Evolutionary conservation across 2,113 vertebrate genomes (phyloP).

Genomic region (Cochlearius cochlearius): DNA sequence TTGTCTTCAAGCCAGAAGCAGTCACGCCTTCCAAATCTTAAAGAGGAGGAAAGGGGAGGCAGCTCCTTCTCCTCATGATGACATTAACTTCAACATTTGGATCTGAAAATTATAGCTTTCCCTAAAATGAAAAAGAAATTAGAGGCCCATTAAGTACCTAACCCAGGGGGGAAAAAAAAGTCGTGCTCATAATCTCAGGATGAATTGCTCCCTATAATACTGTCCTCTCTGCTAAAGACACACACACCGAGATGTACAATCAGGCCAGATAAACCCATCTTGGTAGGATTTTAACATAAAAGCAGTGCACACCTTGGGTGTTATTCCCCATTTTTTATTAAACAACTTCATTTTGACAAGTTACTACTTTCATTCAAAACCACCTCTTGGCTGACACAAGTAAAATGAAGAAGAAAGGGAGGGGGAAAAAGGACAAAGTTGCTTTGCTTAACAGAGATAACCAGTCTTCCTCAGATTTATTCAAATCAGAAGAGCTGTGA

Average conservation of each 20-base stretch:
- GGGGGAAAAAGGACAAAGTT: background rate
- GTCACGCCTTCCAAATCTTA: background rate
- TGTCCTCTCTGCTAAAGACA: background rate
- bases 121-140: background rate
- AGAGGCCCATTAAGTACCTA: background rate
- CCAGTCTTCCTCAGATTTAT: conserved; percentile 32
- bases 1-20: background rate
- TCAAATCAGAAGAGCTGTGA: conserved; percentile 56
- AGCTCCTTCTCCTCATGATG: background rate
- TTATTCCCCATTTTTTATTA: background rate
- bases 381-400: background rate
- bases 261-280: background rate
- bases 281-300: background rate
- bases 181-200: background rate
- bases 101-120: background rate
- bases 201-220: background rate
- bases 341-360: background rate
- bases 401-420: background rate
- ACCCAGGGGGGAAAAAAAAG: background rate
- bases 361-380: background rate
- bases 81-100: background rate
- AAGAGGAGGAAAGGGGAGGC: background rate
- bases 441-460: background rate
- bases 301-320: background rate
- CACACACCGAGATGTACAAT: background rate